Evolutionary conservation across 2,797 vertebrate genomes (phyloP).

Genomic region (Falco rusticolus): DNA sequence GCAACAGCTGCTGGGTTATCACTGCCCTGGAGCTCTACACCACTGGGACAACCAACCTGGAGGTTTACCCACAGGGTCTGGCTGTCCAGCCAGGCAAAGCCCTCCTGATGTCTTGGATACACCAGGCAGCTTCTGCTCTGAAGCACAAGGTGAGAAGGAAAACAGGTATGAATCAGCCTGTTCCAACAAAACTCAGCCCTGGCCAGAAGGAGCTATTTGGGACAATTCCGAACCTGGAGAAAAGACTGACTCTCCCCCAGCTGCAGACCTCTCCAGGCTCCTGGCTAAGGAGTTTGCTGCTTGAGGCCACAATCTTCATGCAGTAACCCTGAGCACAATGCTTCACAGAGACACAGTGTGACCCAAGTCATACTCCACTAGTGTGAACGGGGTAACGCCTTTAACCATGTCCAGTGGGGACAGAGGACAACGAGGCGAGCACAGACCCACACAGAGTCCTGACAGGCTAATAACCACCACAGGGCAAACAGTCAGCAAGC

Average conservation of each 20-base stretch:
- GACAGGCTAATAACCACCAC: neutral
- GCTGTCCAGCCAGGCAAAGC: neutral
- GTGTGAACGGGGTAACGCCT: neutral
- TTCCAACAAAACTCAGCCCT: neutral
- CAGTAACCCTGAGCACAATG: fast-evolving
- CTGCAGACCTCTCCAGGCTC: neutral
- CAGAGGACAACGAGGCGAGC: neutral
- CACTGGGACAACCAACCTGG: neutral
- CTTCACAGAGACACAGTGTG: neutral
- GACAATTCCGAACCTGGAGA: neutral
- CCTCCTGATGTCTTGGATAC: neutral
- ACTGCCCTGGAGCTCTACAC: neutral
- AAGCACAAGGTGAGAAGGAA: neutral
- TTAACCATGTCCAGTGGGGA: neutral
- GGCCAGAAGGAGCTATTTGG: neutral
- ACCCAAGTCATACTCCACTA: neutral
- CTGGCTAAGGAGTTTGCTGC: neutral
- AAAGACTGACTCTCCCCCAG: neutral
- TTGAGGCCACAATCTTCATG: neutral
- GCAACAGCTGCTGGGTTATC: neutral
- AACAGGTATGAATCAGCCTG: neutral
- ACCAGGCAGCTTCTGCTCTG: neutral
- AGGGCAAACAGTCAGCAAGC: neutral
- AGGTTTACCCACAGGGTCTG: neutral
- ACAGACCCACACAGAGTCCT: neutral